Evolutionary conservation across 2,113 vertebrate genomes (phyloP), one percentile per base, ranked within the genome.

Genomic region (Cyprinodon brontotheroides): DNA sequence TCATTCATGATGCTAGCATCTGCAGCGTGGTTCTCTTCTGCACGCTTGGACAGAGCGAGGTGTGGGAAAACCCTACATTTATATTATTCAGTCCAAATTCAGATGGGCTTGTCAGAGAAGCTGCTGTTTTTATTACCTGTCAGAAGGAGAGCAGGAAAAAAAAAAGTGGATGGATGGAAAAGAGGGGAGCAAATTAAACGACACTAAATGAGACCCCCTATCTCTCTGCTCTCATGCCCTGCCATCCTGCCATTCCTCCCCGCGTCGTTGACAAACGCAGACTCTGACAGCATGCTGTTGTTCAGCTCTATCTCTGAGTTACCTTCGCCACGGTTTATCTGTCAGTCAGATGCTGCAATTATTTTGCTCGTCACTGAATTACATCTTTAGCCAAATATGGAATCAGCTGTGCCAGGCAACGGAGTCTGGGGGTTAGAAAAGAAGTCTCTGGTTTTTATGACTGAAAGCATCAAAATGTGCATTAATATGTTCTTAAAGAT

Each of bases 71-170:
- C 82, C 83, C 82, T 83, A 78, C 82, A 81, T 74, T 89, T 87
- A 62, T 91, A 91, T 92, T 93, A 93, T 92, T 93, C 89, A 89
- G 88, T 89, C 78, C 91, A 86, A 89, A 93, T 94, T 92, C 87
- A 93, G 92, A 93, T 91, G 77, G 82, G 90, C 91, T 92, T 92
- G 88, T 92, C 90, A 92, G 83, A 77, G 73, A 82, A 76, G 84
- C 84, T 89, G 72, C 81, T n/a, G 77, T 85, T 89, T 89, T 90
- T 89, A 91, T 92, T 89, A 89, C 88, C 90, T 93, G 91, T 93
- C 91, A 92, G 83, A 91, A 15, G 15, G 48, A 29, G 29, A 29
- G 29, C 29, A 29, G 1, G 48, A 7, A 14, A 57, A 57, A 87
- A 85, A 80, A 85, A 70, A 79, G 78, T 77, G 84, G 84, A 87